These are phyloP conservation scores for Phyllostomus discolor DNA, from an alignment of 2,113 vertebrate genomes.

Conservation along the genomic window DNA sequence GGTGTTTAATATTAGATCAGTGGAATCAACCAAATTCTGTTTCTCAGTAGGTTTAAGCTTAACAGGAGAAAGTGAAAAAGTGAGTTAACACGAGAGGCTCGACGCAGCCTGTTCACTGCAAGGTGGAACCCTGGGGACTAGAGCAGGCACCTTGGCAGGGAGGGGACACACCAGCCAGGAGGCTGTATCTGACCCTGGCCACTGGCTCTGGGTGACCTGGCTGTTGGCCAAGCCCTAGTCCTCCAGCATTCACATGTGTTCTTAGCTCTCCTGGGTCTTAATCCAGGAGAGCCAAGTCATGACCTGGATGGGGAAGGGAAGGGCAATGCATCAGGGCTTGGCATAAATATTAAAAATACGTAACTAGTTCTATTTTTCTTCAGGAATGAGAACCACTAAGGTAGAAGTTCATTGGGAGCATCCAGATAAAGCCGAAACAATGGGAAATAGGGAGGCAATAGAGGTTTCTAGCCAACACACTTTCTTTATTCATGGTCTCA, in stretches of 20 bases:
- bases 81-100: neutral
- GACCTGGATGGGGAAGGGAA: neutral
- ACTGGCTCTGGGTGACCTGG: neutral
- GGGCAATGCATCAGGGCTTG: neutral
- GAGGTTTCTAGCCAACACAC: neutral
- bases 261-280: neutral
- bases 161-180: neutral
- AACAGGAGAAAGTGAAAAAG: neutral
- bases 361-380: neutral
- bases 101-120: neutral
- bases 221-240: neutral
- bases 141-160: neutral
- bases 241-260: neutral
- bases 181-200: accelerated
- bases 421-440: neutral
- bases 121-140: neutral
- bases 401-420: neutral
- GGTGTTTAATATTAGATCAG: neutral
- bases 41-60: neutral
- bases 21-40: neutral
- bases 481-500: neutral
- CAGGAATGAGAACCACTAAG: neutral
- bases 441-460: neutral
- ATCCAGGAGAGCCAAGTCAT: neutral
- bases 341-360: neutral